A percentile compares a stretch with the other conserved stretches of the same genome.
phyloP scores from a whole-genome alignment of 2,113 vertebrate genomes.

The Megaceryle maxima region DNA sequence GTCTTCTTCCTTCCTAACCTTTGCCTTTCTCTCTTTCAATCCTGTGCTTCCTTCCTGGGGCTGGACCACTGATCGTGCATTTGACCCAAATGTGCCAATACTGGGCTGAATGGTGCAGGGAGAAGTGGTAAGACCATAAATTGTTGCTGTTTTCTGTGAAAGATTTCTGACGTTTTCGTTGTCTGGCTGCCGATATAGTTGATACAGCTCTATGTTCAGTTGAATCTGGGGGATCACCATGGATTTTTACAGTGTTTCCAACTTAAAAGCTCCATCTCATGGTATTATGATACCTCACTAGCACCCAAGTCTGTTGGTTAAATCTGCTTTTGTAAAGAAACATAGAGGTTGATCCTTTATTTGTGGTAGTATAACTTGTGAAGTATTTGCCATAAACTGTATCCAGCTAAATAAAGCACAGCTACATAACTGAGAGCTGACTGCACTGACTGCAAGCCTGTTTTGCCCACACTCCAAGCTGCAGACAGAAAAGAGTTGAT shows the following conservation, averaged over 20 bases:
- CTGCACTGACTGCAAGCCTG: not conserved
- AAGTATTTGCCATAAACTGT: not conserved
- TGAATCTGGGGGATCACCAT: not conserved
- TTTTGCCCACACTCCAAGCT: not conserved
- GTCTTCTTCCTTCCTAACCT: conserved; percentile 7
- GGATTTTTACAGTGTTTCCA: not conserved
- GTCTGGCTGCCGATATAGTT: not conserved
- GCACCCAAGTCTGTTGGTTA: not conserved
- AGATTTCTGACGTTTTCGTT: not conserved
- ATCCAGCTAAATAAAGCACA: not conserved
- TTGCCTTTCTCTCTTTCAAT: conserved; percentile 31
- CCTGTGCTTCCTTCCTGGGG: conserved; percentile 16
- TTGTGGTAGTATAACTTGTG: not conserved
- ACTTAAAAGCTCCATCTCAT: not conserved
- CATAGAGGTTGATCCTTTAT: not conserved
- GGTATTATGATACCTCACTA: not conserved
- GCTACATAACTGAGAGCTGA: not conserved
- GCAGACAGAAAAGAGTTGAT: not conserved
- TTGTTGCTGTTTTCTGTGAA: not conserved
- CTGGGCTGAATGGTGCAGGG: conserved; percentile 67
- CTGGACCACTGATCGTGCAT: conserved; percentile 28
- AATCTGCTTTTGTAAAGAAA: not conserved
- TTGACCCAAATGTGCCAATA: conserved; percentile 13
- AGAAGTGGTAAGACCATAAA: conserved; percentile 78
- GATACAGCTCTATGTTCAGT: not conserved